phyloP scores from a whole-genome alignment of 2,113 vertebrate species.

The Aptenodytes forsteri region DNA sequence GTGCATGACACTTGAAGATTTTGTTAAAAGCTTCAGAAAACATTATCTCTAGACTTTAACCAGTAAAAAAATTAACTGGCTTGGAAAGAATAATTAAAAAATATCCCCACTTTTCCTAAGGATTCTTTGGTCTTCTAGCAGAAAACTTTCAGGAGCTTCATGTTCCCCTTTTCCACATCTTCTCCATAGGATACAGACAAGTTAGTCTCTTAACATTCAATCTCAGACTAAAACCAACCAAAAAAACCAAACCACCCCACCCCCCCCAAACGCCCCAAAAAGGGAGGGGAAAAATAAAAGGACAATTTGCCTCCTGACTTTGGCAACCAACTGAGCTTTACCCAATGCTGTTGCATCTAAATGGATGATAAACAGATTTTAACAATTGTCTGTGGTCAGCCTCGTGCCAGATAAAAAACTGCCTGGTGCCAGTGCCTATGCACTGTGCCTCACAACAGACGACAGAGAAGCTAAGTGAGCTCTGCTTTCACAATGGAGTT shows the following conservation, averaged over 20 bases:
- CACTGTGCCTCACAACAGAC: neutral
- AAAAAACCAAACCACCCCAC: neutral
- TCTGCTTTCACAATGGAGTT: neutral
- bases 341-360: neutral
- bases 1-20: neutral
- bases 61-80: neutral
- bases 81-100: neutral
- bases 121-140: neutral
- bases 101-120: neutral
- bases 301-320: neutral
- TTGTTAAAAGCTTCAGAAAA: neutral
- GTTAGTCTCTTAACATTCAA: neutral
- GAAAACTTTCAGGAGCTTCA: neutral
- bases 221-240: neutral
- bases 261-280: no score
- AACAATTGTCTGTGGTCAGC: neutral
- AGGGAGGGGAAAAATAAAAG: fast-evolving
- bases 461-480: neutral
- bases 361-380: neutral
- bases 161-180: neutral
- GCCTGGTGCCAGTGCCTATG: neutral
- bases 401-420: neutral
- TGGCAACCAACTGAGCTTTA: neutral
- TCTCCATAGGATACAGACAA: neutral
- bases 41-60: neutral